Conservation (phyloP, 2,888 invertebrate genomes). For the Cheiracanthium punctorium region DNA sequence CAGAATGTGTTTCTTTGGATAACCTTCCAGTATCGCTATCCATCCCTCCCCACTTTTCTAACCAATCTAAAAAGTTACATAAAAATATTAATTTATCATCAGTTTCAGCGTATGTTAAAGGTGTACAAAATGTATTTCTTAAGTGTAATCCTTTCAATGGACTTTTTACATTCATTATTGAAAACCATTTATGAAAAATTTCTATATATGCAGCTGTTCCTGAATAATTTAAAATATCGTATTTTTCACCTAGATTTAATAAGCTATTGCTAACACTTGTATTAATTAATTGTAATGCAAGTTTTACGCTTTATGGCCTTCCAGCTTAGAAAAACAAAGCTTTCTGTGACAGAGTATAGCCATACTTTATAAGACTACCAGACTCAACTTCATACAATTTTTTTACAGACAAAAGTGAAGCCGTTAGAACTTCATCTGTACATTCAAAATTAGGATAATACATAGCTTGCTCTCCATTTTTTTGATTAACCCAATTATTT, state of each 20-base stretch:
- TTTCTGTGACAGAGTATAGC: slow-evolving; percentile 6
- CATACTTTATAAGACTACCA: not conserved
- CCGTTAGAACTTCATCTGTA: not conserved
- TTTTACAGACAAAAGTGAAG: slow-evolving; percentile 3
- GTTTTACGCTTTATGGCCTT: not conserved
- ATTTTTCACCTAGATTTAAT: not conserved
- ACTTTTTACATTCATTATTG: not conserved
- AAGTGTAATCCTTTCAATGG: not conserved
- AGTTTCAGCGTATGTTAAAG: not conserved
- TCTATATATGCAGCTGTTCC: not conserved
- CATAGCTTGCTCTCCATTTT: slow-evolving; percentile 1
- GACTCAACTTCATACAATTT: slow-evolving; percentile 4
- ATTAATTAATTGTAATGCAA: not conserved
- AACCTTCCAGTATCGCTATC: not conserved
- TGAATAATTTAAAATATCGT: not conserved
- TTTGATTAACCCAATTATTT: slow-evolving; percentile 27
- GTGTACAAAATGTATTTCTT: not conserved
- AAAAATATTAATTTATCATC: not conserved
- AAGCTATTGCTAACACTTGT: not conserved
- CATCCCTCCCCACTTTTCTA: not conserved
- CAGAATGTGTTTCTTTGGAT: not conserved
- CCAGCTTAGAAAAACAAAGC: not conserved
- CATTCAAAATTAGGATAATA: not conserved
- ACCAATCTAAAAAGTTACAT: not conserved
- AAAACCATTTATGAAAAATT: not conserved